These are phyloP conservation scores for Pterocles gutturalis DNA, from an alignment of 2,113 vertebrate genomes.

Conservation along the genomic window DNA sequence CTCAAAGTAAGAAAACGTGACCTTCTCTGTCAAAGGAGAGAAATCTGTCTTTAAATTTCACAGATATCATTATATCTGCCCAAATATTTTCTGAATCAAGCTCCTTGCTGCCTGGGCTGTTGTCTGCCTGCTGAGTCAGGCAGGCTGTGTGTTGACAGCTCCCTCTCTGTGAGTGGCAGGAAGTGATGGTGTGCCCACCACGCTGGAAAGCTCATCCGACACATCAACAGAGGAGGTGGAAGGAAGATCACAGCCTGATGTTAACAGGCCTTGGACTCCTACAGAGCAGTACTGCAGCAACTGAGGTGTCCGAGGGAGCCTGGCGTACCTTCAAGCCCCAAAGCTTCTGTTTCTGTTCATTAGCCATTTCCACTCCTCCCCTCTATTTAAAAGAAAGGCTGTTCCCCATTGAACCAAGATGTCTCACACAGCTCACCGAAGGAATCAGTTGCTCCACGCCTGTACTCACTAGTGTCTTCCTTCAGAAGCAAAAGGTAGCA, in stretches of 20 bases:
- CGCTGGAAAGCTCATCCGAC: neutral
- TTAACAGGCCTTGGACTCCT: neutral
- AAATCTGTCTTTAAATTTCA: neutral
- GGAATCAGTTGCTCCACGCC: accelerated
- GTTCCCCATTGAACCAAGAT: neutral
- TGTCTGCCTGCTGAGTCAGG: neutral
- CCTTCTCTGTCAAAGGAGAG: neutral
- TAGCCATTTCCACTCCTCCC: neutral
- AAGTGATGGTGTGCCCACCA: neutral
- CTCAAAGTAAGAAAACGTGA: neutral
- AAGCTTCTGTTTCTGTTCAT: neutral
- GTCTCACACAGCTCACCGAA: neutral
- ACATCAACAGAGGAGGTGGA: neutral
- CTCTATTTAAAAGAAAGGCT: neutral
- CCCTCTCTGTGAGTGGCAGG: neutral
- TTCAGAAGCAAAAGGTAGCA: neutral
- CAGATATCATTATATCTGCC: neutral
- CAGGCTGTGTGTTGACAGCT: constrained; percentile 32
- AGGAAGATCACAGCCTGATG: neutral
- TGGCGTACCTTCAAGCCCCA: neutral
- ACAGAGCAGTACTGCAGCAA: neutral
- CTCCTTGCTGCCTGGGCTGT: neutral
- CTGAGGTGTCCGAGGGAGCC: neutral
- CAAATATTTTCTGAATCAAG: neutral
- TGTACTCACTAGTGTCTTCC: neutral